Evolutionary conservation across 1,140 invertebrate genomes (phyloP), one percentile per base, ranked within the genome.

Genomic region (Drosophila willistoni): DNA sequence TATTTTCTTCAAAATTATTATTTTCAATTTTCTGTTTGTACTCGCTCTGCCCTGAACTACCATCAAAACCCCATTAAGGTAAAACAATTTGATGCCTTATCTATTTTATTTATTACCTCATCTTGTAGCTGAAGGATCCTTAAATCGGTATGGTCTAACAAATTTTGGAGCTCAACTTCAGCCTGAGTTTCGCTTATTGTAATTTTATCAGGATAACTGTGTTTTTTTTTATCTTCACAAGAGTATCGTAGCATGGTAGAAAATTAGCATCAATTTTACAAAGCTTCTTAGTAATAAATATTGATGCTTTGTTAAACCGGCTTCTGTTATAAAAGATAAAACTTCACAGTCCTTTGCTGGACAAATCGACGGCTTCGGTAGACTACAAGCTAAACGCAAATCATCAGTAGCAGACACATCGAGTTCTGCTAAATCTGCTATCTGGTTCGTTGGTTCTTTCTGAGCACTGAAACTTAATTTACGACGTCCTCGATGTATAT

Each of bases 151-250:
- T 55, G 19, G 12, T 55, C 54, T 55, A 55, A 25, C 12, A 55
- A 25, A 55, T 25, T 55, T 25, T 55, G 55, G 5, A n/a, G n/a
- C n/a, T n/a, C n/a, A n/a, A 19, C 44, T 17, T 51, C 17, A 17
- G 44, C 44, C 2, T 17, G 44, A 51, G 55, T 33, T 57, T 57
- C 55, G 6, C 6, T 33, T 13, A 33, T 14, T 57, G 22, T 68
- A 41, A 68, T 68, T 51, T 68, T 60, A 22, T 68, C 29, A 17
- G 65, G 56, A 36, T 54, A 68, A 68, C 67, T 63, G 54, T 33
- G n/a, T 47, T 47, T 47, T 47, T 17, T 47, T n/a, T 47, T n/a
- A n/a, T 7, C 19, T 33, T 57, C 12, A 25, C 7, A 25, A 47
- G 9, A 41, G 7, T 34, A 9, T 34, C 33, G 33, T 34, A 34